Percentiles rank a stretch among this genome's conserved stretches.
These are phyloP conservation scores for Odocoileus virginianus DNA, from an alignment of 2,113 vertebrate species.

Conservation along the genomic window DNA sequence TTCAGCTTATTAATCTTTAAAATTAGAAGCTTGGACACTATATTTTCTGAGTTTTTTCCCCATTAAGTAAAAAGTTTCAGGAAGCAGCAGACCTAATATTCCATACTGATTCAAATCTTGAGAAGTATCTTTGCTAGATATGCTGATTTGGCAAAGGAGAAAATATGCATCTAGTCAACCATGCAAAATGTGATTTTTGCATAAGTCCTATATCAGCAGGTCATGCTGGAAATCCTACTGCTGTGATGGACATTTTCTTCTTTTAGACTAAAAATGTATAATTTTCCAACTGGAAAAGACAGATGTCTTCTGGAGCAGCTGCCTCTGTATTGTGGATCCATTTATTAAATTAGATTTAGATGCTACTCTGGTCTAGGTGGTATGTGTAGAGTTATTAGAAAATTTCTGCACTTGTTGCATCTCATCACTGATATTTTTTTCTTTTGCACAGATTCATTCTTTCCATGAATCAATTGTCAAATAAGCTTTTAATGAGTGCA, in stretches of 20 bases:
- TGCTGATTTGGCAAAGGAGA: constrained; percentile 18
- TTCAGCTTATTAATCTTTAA: not conserved
- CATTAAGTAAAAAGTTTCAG: not conserved
- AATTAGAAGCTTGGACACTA: not conserved
- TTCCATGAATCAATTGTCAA: not conserved
- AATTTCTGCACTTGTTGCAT: not conserved
- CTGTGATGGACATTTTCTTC: not conserved
- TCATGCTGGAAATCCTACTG: not conserved
- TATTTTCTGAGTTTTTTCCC: not conserved
- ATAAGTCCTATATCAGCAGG: constrained; percentile 1
- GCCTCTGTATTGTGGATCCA: not conserved
- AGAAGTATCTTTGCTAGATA: not conserved
- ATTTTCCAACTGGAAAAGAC: not conserved
- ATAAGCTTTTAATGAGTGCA: not conserved
- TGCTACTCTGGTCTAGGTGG: not conserved
- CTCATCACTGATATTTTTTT: not conserved
- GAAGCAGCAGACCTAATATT: not conserved
- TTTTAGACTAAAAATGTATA: not conserved
- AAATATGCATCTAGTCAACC: not conserved
- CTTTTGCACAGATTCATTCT: not conserved
- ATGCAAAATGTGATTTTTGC: constrained; percentile 10
- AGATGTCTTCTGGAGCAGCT: not conserved
- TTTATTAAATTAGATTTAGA: constrained; percentile 2
- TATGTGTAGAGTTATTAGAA: not conserved
- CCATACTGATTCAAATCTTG: not conserved